phyloP scores from a whole-genome alignment of 1,140 invertebrate species.

The Caenorhabditis inopinata region DNA sequence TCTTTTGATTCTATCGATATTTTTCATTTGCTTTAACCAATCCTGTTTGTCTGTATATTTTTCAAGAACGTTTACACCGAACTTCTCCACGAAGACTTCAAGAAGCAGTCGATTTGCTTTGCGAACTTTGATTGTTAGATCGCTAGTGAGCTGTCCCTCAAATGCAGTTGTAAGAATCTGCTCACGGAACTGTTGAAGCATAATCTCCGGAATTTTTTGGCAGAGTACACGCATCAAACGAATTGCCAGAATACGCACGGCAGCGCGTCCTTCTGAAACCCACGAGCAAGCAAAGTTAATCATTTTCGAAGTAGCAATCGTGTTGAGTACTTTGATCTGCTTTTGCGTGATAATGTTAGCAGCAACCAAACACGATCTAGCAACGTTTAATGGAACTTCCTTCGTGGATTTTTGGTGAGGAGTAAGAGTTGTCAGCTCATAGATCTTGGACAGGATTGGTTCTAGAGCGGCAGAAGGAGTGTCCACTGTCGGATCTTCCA shows the following conservation, averaged over 20 bases:
- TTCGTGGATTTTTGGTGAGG: background rate
- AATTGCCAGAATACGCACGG: constrained; percentile 48
- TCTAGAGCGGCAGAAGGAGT: constrained; percentile 30
- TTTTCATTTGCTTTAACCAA: constrained; percentile 49
- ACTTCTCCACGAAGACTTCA: constrained; percentile 46
- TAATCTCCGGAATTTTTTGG: constrained; percentile 46
- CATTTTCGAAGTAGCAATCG: constrained; percentile 39
- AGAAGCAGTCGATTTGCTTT: constrained; percentile 51
- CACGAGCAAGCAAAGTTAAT: constrained; percentile 47
- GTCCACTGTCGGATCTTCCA: background rate
- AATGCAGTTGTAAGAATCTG: constrained; percentile 45
- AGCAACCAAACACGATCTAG: constrained; percentile 41
- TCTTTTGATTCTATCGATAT: constrained; percentile 46
- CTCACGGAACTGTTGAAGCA: constrained; percentile 47
- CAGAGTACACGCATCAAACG: constrained; percentile 47
- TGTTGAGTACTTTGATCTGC: constrained; percentile 46
- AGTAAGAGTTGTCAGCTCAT: constrained; percentile 36
- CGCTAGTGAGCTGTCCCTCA: constrained; percentile 44
- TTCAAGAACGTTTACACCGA: constrained; percentile 42
- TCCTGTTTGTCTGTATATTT: constrained; percentile 47
- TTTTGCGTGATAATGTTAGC: constrained; percentile 51
- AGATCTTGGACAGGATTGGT: constrained; percentile 41
- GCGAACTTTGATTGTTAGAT: constrained; percentile 45
- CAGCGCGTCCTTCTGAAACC: constrained; percentile 42
- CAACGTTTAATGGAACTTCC: constrained; percentile 29